Conservation (phyloP, 2,888 invertebrate species). For the Blera fallax region DNA sequence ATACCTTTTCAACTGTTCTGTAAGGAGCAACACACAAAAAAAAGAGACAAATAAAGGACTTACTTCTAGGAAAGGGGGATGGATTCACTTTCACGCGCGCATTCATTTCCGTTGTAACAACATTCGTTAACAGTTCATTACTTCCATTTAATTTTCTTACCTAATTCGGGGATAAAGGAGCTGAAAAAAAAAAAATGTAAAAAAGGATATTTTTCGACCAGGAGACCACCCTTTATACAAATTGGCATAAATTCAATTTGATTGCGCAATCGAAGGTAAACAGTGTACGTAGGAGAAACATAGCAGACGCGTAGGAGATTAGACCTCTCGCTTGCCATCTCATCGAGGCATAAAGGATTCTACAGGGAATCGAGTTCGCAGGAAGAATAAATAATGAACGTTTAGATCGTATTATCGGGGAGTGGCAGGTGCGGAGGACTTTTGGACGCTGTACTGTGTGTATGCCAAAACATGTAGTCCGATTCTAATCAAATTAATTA, state of each 20-base stretch:
- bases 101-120: slow-evolving; percentile 37
- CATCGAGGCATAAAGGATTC: not conserved
- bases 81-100: slow-evolving; percentile 35
- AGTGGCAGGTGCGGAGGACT: not conserved
- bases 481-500: slow-evolving; percentile 46
- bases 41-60: not conserved
- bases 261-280: slow-evolving; percentile 39
- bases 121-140: slow-evolving; percentile 68
- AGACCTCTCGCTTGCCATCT: not conserved
- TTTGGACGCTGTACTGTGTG: not conserved
- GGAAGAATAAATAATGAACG: slow-evolving; percentile 20
- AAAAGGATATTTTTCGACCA: not conserved
- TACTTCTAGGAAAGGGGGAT: not conserved
- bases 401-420: slow-evolving; percentile 6
- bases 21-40: no score
- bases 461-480: slow-evolving; percentile 6
- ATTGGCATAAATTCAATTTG: slow-evolving; percentile 42
- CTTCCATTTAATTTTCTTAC: slow-evolving; percentile 53
- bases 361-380: not conserved
- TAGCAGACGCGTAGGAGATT: not conserved
- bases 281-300: not conserved
- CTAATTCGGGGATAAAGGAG: slow-evolving; percentile 26
- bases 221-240: not conserved
- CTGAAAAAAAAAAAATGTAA: not conserved
- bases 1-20: not conserved